Evolutionary conservation across 2,797 vertebrate species (phyloP).

Genomic region (Podargus strigoides): DNA sequence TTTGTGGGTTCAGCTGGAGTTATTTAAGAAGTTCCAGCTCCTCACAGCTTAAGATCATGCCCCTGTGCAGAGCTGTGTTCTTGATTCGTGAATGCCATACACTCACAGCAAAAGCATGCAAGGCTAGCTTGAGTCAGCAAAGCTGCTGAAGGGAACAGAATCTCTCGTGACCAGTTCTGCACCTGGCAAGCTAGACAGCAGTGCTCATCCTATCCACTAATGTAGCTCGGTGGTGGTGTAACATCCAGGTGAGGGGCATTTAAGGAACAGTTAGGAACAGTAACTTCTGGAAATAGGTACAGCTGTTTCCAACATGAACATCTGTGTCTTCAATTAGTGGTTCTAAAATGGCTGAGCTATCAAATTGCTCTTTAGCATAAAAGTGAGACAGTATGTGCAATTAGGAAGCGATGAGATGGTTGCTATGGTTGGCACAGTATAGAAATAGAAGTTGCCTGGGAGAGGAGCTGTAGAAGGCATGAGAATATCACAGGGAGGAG

Average conservation of each 20-base stretch:
- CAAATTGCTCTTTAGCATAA: slow-evolving; percentile 33
- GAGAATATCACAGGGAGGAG: background rate
- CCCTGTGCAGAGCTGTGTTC: background rate
- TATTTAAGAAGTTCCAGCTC: background rate
- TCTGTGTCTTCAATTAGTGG: background rate
- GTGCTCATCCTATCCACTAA: background rate
- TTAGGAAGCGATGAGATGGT: slow-evolving; percentile 44
- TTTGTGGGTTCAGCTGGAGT: background rate
- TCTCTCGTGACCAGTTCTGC: background rate
- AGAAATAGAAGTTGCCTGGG: slow-evolving; percentile 55
- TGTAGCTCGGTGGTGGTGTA: background rate
- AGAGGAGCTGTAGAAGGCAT: slow-evolving; percentile 10
- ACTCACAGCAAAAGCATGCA: background rate
- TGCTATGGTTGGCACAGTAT: slow-evolving; percentile 38
- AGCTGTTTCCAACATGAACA: background rate
- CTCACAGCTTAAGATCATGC: background rate
- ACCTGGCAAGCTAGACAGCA: background rate
- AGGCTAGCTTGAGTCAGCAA: background rate
- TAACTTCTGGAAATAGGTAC: background rate
- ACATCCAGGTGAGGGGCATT: background rate
- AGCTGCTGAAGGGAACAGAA: background rate
- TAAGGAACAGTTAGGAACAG: background rate
- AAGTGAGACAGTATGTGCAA: slow-evolving; percentile 31
- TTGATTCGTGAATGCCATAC: background rate
- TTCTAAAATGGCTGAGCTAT: slow-evolving; percentile 46